Evolutionary conservation across 2,888 invertebrate species (phyloP).

Genomic region (Dioctria rufipes): DNA sequence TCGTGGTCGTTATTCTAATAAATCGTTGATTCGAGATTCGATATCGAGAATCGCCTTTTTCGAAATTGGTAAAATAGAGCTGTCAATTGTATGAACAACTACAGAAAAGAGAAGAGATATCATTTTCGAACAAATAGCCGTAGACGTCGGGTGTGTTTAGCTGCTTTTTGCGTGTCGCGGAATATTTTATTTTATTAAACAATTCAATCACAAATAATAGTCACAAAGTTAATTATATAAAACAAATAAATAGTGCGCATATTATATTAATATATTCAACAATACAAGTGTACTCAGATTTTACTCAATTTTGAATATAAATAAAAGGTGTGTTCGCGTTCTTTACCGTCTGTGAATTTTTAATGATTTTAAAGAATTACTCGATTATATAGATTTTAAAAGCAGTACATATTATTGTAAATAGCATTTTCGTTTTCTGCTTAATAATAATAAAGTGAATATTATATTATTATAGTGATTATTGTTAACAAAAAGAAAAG

Average conservation of each 20-base stretch:
- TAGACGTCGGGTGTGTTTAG: conserved; percentile 46
- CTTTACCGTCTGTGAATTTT: not conserved
- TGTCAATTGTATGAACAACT: not conserved
- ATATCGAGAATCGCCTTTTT: not conserved
- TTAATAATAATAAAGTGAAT: not conserved
- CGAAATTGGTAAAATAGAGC: not conserved
- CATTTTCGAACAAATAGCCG: conserved; percentile 56
- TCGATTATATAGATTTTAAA: conserved; percentile 6
- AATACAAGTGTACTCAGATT: not conserved
- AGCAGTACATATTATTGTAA: not conserved
- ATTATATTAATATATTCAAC: not conserved
- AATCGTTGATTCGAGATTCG: no score
- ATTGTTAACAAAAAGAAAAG: not conserved
- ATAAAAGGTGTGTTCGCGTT: conserved; percentile 26
- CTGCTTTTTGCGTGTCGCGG: conserved; percentile 42
- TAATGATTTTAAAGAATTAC: conserved; percentile 13
- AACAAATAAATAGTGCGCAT: not conserved
- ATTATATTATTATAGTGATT: not conserved
- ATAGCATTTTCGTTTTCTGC: not conserved
- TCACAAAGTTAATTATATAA: conserved; percentile 44
- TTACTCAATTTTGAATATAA: not conserved
- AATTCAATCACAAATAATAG: conserved; percentile 35
- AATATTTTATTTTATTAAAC: conserved; percentile 35
- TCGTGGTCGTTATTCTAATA: no score
- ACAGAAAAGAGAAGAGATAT: conserved; percentile 2